Conservation (phyloP, 2,888 invertebrate species). For the Trichogramma evanescens region DNA sequence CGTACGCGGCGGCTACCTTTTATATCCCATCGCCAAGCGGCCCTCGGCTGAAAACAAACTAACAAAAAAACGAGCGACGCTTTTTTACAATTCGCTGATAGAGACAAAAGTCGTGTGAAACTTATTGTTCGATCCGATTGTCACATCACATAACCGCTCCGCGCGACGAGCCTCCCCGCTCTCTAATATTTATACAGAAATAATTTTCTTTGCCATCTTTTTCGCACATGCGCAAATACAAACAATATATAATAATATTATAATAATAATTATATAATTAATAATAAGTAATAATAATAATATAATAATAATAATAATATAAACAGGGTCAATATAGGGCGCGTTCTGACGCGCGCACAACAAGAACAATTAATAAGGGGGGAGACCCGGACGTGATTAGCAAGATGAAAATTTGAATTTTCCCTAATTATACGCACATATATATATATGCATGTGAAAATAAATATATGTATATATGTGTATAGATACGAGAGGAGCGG, state of each 20-base stretch:
- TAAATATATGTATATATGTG: constrained; percentile 22
- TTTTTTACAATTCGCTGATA: background rate
- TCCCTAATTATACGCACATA: background rate
- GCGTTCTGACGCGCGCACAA: background rate
- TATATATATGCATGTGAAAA: no score
- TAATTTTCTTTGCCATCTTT: background rate
- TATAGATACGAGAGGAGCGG: constrained; percentile 8
- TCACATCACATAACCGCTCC: background rate
- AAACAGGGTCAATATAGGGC: constrained; percentile 4
- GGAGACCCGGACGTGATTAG: constrained; percentile 1
- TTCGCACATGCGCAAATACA: background rate
- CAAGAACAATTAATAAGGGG: constrained; percentile 7
- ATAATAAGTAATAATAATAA: constrained; percentile 19
- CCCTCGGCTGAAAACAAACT: background rate
- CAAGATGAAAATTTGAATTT: constrained; percentile 1
- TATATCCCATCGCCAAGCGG: background rate
- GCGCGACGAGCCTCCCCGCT: background rate
- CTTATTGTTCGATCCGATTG: no score
- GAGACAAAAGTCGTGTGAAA: no score
- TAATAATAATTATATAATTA: constrained; percentile 21
- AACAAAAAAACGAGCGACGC: background rate
- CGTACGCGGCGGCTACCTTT: background rate
- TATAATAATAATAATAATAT: constrained; percentile 20
- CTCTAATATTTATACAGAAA: background rate
- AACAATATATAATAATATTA: constrained; percentile 21